Conservation (phyloP, 2,113 vertebrate genomes). For the Willisornis vidua region DNA sequence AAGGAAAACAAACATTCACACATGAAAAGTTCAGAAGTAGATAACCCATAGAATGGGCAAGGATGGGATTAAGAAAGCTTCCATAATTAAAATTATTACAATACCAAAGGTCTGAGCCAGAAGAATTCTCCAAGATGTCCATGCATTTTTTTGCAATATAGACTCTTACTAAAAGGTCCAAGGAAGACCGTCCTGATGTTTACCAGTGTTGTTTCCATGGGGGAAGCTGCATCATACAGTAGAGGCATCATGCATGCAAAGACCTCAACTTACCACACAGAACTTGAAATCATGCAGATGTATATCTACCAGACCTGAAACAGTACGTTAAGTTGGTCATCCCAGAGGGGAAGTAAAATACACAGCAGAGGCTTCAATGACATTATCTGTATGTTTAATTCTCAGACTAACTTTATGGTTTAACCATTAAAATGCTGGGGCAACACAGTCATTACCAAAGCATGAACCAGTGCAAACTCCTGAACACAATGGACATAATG, state of each 20-base stretch:
- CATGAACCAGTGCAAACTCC: background rate
- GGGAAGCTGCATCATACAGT: background rate
- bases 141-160: background rate
- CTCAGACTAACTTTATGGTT: background rate
- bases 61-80: background rate
- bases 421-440: background rate
- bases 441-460: background rate
- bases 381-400: background rate
- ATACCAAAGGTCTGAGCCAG: background rate
- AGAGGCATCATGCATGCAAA: accelerated
- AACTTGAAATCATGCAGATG: background rate
- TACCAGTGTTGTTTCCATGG: background rate
- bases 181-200: background rate
- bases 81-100: background rate
- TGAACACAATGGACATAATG: background rate
- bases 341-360: background rate
- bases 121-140: background rate
- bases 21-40: background rate
- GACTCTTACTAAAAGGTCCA: background rate
- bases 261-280: background rate
- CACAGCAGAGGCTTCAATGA: background rate
- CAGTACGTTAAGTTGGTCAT: background rate
- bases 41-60: background rate
- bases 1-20: background rate
- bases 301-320: background rate